phyloP scores from a whole-genome alignment of 2,113 vertebrate species.

The Octodon degus region DNA sequence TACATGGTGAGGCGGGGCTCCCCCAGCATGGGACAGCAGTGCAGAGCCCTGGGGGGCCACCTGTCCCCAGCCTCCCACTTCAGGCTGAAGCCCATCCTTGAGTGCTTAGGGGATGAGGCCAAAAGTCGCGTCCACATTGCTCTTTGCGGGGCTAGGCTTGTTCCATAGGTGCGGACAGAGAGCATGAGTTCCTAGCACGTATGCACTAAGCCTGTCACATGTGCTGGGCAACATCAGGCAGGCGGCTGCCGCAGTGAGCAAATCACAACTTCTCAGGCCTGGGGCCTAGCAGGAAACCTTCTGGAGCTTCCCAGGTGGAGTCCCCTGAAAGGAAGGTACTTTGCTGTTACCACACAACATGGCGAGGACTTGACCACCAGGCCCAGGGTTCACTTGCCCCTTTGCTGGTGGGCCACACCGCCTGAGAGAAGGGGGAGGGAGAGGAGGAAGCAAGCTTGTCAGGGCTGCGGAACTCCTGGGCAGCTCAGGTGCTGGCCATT shows the following conservation, averaged over 20 bases:
- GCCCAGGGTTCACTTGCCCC: not conserved
- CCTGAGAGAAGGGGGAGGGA: not conserved
- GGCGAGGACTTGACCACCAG: not conserved
- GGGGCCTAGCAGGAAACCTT: not conserved
- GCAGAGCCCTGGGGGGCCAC: not conserved
- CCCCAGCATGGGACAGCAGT: too few species aligned
- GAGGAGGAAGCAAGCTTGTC: not conserved
- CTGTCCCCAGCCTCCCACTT: not conserved
- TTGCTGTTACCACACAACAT: not conserved
- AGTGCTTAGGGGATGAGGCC: not conserved
- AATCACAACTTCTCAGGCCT: not conserved
- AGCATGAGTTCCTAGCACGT: fast-evolving
- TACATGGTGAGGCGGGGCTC: not conserved
- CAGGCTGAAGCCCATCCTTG: not conserved
- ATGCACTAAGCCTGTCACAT: not conserved
- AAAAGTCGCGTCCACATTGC: not conserved
- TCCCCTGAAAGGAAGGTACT: not conserved
- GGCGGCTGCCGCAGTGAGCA: not conserved
- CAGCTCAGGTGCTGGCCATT: not conserved
- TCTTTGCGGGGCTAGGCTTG: not conserved
- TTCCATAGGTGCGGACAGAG: not conserved
- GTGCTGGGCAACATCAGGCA: not conserved
- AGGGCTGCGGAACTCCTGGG: not conserved
- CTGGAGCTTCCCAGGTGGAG: not conserved
- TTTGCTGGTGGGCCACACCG: too few species aligned